These are phyloP conservation scores for Percina caprodes DNA, from an alignment of 2,113 vertebrate species.

Conservation along the genomic window DNA sequence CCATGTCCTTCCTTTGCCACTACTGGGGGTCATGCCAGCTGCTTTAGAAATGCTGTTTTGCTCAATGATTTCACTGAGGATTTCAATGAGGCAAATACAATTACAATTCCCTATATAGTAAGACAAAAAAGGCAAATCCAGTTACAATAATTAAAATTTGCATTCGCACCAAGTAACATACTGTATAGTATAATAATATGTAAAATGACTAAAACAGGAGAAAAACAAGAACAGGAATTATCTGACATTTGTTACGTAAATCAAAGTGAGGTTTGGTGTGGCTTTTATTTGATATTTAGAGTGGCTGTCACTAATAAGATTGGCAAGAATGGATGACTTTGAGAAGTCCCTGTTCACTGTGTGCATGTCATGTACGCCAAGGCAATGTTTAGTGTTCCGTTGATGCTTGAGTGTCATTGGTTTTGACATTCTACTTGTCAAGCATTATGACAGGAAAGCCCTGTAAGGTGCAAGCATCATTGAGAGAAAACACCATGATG, in stretches of 20 bases:
- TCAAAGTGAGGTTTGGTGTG: not conserved
- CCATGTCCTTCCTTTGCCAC: conserved; percentile 46
- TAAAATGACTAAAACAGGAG: not conserved
- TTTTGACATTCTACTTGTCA: conserved; percentile 74
- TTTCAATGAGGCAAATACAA: conserved; percentile 20
- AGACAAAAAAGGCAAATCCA: not conserved
- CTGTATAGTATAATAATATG: not conserved
- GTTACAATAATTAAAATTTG: not conserved
- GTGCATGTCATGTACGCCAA: conserved; percentile 22
- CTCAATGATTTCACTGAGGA: conserved; percentile 6
- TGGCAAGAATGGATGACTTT: conserved; percentile 62
- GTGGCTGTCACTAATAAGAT: conserved; percentile 19
- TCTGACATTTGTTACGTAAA: not conserved
- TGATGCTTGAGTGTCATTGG: conserved; percentile 71
- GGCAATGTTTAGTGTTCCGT: conserved; percentile 45
- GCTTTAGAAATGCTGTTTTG: conserved; percentile 22
- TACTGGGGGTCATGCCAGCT: conserved; percentile 30
- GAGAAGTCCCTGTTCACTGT: conserved; percentile 53
- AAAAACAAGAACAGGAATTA: not conserved
- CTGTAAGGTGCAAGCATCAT: conserved; percentile 67
- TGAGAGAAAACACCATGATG: conserved; percentile 47
- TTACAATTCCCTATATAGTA: not conserved
- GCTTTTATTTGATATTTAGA: not conserved
- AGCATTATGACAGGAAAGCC: conserved; percentile 63
- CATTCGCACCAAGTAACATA: not conserved